Conservation (phyloP, 2,797 vertebrate species). For the Serranus cabrilla region DNA sequence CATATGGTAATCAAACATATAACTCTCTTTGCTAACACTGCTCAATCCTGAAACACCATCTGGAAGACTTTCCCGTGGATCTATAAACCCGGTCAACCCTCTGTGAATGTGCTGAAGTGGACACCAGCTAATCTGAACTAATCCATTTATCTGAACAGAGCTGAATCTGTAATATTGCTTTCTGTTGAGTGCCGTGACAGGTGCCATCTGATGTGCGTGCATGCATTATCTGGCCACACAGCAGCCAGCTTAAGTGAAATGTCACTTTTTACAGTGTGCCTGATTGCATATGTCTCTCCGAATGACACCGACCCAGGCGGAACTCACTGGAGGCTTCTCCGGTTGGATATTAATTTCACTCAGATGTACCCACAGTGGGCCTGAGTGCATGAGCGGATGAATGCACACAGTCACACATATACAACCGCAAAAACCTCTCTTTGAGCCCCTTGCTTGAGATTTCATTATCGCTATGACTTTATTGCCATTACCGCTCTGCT, state of each 20-base stretch:
- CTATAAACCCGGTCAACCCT: conserved; percentile 11
- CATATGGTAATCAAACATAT: conserved; percentile 22
- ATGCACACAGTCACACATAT: conserved; percentile 48
- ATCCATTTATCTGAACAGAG: conserved; percentile 59
- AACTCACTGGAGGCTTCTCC: conserved; percentile 61
- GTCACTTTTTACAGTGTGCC: conserved; percentile 69
- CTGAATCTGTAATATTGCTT: conserved; percentile 58
- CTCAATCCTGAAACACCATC: conserved; percentile 20
- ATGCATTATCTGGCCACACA: conserved; percentile 36
- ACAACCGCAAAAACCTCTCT: conserved; percentile 23
- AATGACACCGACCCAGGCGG: conserved; percentile 56
- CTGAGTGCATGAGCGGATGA: conserved; percentile 56
- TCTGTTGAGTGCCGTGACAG: conserved; percentile 47
- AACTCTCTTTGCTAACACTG: neutral
- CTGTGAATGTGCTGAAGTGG: conserved; percentile 23
- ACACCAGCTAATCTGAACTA: conserved; percentile 61
- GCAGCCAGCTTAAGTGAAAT: conserved; percentile 75
- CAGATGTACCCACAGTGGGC: conserved; percentile 56
- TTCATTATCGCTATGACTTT: conserved; percentile 71
- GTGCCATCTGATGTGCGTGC: conserved; percentile 46
- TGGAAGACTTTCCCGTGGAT: conserved; percentile 17
- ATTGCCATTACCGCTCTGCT: conserved; percentile 57
- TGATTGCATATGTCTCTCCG: conserved; percentile 58
- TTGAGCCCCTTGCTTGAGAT: conserved; percentile 59
- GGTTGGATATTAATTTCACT: conserved; percentile 77